Percentiles rank a stretch among this genome's conserved stretches.
Conservation (phyloP, 2,113 vertebrate genomes). For the Myotis brandtii region DNA sequence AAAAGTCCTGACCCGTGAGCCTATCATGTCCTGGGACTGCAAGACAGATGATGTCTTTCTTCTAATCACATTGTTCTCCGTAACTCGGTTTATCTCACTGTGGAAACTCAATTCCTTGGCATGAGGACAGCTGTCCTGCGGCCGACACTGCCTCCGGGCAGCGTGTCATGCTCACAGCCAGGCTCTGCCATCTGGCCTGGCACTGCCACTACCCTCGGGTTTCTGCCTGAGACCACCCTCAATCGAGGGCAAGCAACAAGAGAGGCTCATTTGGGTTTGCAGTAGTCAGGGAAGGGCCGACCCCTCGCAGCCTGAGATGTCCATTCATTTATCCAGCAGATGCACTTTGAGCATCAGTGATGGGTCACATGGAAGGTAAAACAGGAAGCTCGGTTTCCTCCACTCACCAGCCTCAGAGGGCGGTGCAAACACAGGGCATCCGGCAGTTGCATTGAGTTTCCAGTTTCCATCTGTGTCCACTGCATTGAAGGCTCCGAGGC, state of each 20-base stretch:
- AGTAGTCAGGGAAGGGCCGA: not conserved
- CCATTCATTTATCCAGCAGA: not conserved
- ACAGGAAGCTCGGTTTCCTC: not conserved
- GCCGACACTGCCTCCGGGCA: rapidly evolving
- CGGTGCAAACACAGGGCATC: rapidly evolving
- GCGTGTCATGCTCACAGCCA: not conserved
- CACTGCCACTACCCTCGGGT: no score
- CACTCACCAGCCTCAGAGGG: not conserved
- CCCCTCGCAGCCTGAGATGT: not conserved
- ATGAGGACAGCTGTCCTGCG: not conserved
- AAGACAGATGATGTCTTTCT: not conserved
- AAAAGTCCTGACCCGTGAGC: not conserved
- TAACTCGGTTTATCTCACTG: not conserved
- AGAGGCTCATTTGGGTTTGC: not conserved
- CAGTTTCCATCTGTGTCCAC: not conserved
- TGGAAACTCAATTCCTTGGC: not conserved
- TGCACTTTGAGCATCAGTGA: rapidly evolving
- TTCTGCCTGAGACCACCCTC: not conserved
- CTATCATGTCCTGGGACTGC: not conserved
- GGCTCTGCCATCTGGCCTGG: not conserved
- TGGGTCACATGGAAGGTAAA: not conserved
- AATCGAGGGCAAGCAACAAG: no score
- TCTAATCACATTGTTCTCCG: not conserved
- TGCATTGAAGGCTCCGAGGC: not conserved
- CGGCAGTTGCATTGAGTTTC: not conserved